Base-by-base conservation (phyloP, 2,888 invertebrate species). In the Leucophenga montana region DNA sequence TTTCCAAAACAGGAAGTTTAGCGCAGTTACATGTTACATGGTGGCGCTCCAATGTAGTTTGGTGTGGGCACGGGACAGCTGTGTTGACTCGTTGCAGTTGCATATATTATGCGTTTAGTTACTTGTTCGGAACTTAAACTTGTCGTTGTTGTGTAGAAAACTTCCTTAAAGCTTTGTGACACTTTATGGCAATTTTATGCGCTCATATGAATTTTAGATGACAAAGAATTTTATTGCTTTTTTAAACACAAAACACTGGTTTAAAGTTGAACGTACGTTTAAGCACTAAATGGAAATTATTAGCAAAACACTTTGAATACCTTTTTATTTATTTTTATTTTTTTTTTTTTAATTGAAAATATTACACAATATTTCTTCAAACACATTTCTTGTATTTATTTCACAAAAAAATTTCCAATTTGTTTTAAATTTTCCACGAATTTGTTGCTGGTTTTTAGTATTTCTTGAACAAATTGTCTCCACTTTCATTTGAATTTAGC, bases 221-320 rank as follows among this genome's bases (percentile, higher is more conserved):
- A 66, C 44, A 46, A 39, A 39, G 33, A 6, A 61, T 27, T 57
- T 20, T 8, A 53, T 20, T 53, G 3, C 53, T 53, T 61, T 33
- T 61, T 27, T 67, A 16, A n/a, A 14, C 39, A 13, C 53, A 53
- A 39, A 39, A 11, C 66, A 53, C 53, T 27, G 3, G 18, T 46
- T 64, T 16, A 18, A 53, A 69, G 73, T 73, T 74, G 73, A 71
- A 62, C 73, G 73, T 73, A 73, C 74, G 74, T 67, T 54, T 73
- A 70, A 75, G 68, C 71, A 50, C 67, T 14, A n/a, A n/a, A n/a
- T n/a, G n/a, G n/a, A n/a, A n/a, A n/a, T n/a, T n/a, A n/a, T n/a
- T n/a, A n/a, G 20, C n/a, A 27, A 54, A 18, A 11, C 54, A 20
- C 8, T 31, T 66, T 53, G 6, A 33, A 33, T 39, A 50, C 3